A percentile compares a stretch with the other conserved stretches of the same genome.
These are phyloP conservation scores for Eledona agricola DNA, from an alignment of 2,888 invertebrate species.

Conservation along the genomic window DNA sequence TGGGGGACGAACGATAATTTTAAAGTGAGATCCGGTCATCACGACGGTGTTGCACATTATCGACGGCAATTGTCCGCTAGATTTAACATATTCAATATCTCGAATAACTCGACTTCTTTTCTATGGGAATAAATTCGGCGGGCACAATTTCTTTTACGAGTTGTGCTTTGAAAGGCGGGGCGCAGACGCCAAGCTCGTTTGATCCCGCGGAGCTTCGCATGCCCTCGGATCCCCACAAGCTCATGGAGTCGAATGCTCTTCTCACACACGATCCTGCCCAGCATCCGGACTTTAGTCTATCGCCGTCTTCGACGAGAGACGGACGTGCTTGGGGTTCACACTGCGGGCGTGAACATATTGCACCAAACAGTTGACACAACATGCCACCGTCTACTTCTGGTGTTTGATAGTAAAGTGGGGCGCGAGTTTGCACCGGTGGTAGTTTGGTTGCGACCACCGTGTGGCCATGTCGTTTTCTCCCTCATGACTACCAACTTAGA, in stretches of 20 bases:
- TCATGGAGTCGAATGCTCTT: conserved; percentile 57
- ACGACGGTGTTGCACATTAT: conserved; percentile 22
- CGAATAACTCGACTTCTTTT: conserved; percentile 53
- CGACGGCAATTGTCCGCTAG: conserved; percentile 56
- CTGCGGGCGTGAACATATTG: conserved; percentile 19
- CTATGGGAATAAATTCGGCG: conserved; percentile 50
- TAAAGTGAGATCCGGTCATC: conserved; percentile 2
- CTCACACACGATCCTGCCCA: conserved; percentile 52
- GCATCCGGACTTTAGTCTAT: conserved; percentile 56
- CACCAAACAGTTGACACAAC: conserved; percentile 19
- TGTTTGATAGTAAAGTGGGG: conserved; percentile 44
- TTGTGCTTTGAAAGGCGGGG: conserved; percentile 39
- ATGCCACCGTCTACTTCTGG: conserved; percentile 16
- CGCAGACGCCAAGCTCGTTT: conserved; percentile 43
- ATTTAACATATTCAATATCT: conserved; percentile 57
- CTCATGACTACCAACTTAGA: neutral
- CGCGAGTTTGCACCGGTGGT: conserved; percentile 44
- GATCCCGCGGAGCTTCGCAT: conserved; percentile 50
- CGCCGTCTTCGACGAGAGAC: conserved; percentile 43
- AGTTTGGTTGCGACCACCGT: conserved; percentile 44
- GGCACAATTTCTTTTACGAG: conserved; percentile 47
- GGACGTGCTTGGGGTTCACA: conserved; percentile 22
- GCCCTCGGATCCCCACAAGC: conserved; percentile 65
- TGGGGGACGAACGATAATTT: no score
- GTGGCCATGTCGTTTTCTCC: conserved; percentile 39